Evolutionary conservation across 2,888 invertebrate species (phyloP), one percentile per base, ranked within the genome.

Genomic region (Cantharis rufa): DNA sequence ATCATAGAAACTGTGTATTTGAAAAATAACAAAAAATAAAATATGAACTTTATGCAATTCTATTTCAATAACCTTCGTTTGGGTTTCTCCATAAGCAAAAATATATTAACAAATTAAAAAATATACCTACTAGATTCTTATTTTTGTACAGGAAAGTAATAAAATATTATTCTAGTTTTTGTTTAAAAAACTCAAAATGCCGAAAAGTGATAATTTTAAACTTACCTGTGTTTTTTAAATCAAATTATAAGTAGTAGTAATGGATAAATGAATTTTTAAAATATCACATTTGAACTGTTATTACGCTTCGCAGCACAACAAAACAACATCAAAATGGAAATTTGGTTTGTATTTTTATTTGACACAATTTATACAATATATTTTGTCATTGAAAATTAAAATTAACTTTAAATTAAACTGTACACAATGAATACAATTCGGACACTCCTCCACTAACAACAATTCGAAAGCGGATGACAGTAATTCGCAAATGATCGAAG

Each of bases 391-490:
- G 1, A 48, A 48, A 48, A 7, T 48, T 48, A 24, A 66, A 66
- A 66, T 24, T 13, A 21, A 74, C 73, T 32, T 69, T 71, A 69
- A 77, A 74, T 48, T 71, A 77, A 77, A 63, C 69, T 72, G 72
- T 69, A 69, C 32, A 78, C 75, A 72, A 78, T 75, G 64, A 69
- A 32, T 70, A 76, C 28, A 72, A 75, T 77, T 77, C 69, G 72
- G 72, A 64, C 74, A 72, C 74, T 75, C 74, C 77, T 78, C 66
- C 77, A 68, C 71, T 63, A 72, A 70, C 76, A 74, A 78, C 77
- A 78, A 78, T 78, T 72, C 72, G 77, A 78, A 74, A 78, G 77
- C 77, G 77, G 77, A 78, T 78, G 77, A 72, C 77, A 72, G 77
- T 73, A 78, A 78, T 78, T 78, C 77, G 74, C 70, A 75, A 74